Conservation (phyloP, 2,888 invertebrate genomes). For the Sarcophaga subvicina region DNA sequence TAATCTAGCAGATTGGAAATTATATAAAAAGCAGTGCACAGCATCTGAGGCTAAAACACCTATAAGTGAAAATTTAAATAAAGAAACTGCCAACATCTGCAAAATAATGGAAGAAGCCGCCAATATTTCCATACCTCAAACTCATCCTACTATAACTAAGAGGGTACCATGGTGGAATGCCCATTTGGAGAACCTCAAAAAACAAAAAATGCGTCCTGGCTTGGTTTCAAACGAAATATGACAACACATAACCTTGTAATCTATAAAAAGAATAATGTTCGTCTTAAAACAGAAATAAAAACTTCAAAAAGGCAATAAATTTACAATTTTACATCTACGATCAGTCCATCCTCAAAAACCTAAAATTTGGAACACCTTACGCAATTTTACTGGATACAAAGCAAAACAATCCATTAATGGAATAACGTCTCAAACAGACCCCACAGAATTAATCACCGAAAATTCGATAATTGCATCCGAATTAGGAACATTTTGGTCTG, state of each 20-base stretch:
- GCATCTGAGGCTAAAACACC: no score
- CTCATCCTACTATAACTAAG: neutral
- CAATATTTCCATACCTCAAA: slow-evolving; percentile 43
- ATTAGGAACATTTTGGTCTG: slow-evolving; percentile 11
- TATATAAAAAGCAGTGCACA: no score
- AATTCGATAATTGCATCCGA: slow-evolving; percentile 14
- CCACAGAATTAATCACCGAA: neutral
- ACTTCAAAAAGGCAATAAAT: slow-evolving; percentile 30
- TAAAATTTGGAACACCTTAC: neutral
- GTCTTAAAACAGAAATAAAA: slow-evolving; percentile 29
- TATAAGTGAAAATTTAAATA: no score
- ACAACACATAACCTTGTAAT: no score
- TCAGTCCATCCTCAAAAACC: slow-evolving; percentile 21
- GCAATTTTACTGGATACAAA: neutral
- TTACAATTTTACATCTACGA: slow-evolving; percentile 35
- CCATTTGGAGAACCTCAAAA: neutral
- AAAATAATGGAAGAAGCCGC: neutral
- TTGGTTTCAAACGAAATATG: no score
- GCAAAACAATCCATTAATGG: no score
- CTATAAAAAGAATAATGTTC: no score
- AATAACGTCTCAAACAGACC: neutral
- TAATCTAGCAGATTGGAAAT: no score
- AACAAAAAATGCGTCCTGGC: no score
- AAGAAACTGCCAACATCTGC: no score
- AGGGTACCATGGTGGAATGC: slow-evolving; percentile 38